Base-by-base conservation (phyloP, 2,113 vertebrate genomes). In the Electrona antarctica region DNA sequence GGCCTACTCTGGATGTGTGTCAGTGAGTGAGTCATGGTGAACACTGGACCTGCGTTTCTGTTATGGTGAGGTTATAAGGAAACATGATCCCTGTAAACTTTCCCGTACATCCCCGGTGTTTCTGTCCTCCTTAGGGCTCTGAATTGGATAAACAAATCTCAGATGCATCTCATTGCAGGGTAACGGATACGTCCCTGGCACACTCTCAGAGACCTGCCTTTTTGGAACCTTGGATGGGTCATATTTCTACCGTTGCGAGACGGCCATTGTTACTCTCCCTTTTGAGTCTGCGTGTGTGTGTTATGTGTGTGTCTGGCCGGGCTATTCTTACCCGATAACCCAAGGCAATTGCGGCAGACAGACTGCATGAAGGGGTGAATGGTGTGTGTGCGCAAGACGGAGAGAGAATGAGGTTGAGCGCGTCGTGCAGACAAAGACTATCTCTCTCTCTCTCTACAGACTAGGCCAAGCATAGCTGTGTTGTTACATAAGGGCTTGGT, bases 401-500 rank as follows among this genome's bases (percentile, higher is more conserved):
- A 54, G 51, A 41, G 11, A 54, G 51, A 54, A 13, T 14, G 14
- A 2, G 0, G 61, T 46, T 62, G 15, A 67, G 15, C 29, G 52
- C 48, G 62, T 59, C 56, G 70, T 29, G 49, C 67, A 85, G 80
- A 76, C 76, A 85, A 80, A 69, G 70, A 49, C 7, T n/a, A 51
- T 55, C 21, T 74, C 62, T 81, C 7, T n/a, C 7, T n/a, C 59
- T 55, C 21, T 74, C 62, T 81, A 77, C 74, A 80, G 50, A 77
- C 61, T 52, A 75, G 77, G 57, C 79, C 73, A 77, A 73, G 61
- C 49, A 51, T 61, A 74, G 47, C 14, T 58, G 15, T 66, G 57
- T 64, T 67, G 74, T 85, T 83, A 76, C 57, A 80, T 82, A 84
- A 84, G 59, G 12, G 29, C 59, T 60, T 41, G 33, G 33, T 41